These are phyloP conservation scores for Chrysopa pallens DNA, from an alignment of 1,140 invertebrate genomes.

Conservation along the genomic window DNA sequence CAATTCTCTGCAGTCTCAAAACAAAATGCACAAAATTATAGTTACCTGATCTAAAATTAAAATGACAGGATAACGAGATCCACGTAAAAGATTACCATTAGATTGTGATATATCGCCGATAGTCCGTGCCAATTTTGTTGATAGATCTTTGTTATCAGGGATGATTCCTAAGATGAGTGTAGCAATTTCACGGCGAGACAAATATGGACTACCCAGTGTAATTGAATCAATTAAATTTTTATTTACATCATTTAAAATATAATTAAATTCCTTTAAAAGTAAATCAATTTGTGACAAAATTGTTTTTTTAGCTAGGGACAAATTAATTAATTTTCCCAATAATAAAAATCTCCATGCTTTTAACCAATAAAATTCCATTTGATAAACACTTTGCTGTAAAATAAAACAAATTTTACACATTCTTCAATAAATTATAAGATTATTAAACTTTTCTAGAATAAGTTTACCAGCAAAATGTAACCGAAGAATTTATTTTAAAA, in stretches of 20 bases:
- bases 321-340: slow-evolving; percentile 13
- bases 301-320: not conserved
- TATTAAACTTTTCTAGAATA: no score
- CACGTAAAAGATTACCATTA: slow-evolving; percentile 9
- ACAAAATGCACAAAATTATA: no score
- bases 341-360: slow-evolving; percentile 15
- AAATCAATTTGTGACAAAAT: not conserved
- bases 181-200: slow-evolving; percentile 2
- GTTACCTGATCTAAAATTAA: slow-evolving; percentile 45
- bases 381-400: slow-evolving; percentile 12
- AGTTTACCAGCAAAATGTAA: no score
- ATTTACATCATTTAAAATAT: not conserved
- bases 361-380: slow-evolving; percentile 14
- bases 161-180: no score
- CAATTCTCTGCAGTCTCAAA: no score
- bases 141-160: no score
- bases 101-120: not conserved
- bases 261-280: slow-evolving; percentile 1
- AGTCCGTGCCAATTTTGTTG: no score
- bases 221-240: slow-evolving; percentile 4
- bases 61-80: slow-evolving; percentile 35
- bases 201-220: slow-evolving; percentile 4
- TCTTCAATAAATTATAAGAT: not conserved
- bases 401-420: not conserved
- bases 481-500: no score